phyloP scores from a whole-genome alignment of 2,797 vertebrate genomes.

The Acanthis flammea region DNA sequence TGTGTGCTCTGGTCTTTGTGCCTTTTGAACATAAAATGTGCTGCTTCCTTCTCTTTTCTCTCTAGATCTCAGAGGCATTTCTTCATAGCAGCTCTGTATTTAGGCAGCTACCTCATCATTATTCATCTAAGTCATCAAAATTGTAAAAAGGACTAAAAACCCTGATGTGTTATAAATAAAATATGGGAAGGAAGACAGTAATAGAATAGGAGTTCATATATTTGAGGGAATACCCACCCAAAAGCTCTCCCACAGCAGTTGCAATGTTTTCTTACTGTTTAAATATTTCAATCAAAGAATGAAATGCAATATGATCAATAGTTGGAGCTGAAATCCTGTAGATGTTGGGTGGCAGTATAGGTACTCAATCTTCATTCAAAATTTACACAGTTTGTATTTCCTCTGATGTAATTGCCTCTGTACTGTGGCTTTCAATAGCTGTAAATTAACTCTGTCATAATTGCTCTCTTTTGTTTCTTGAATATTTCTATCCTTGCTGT shows the following conservation, averaged over 20 bases:
- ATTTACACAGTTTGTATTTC: slow-evolving; percentile 42
- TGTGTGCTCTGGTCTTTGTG: neutral
- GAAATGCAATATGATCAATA: slow-evolving; percentile 43
- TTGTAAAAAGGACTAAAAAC: slow-evolving; percentile 71
- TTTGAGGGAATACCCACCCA: slow-evolving; percentile 27
- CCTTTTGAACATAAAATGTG: neutral
- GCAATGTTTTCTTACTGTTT: slow-evolving; percentile 47
- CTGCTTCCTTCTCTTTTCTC: neutral
- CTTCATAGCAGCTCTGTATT: slow-evolving; percentile 21
- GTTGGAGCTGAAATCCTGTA: neutral
- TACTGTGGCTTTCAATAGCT: neutral
- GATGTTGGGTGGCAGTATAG: slow-evolving; percentile 15
- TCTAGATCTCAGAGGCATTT: neutral
- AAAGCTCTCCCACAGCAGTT: slow-evolving; percentile 20
- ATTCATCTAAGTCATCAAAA: slow-evolving; percentile 72
- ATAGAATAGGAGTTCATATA: slow-evolving; percentile 56
- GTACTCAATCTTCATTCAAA: slow-evolving; percentile 43
- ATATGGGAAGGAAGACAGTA: slow-evolving; percentile 50
- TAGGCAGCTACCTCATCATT: slow-evolving; percentile 51
- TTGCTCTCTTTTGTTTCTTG: neutral
- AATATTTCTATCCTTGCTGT: slow-evolving; percentile 14
- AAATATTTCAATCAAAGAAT: neutral
- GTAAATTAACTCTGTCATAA: slow-evolving; percentile 53
- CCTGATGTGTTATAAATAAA: slow-evolving; percentile 64
- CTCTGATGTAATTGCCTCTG: slow-evolving; percentile 10